phyloP scores from a whole-genome alignment of 2,888 invertebrate genomes.

The Phania funesta region DNA sequence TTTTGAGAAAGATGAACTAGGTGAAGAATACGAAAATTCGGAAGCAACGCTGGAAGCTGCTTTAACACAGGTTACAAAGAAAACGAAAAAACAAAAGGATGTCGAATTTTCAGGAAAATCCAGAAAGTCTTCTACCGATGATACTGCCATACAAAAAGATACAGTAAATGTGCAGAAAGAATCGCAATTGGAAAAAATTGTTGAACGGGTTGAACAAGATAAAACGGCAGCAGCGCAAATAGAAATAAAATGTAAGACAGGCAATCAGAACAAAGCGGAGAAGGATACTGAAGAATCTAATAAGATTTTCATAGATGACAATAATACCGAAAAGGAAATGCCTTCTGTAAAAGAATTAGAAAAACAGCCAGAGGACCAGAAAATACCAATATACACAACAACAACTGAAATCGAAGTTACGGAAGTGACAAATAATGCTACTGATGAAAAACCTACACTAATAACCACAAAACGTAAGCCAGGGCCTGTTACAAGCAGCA shows the following conservation, averaged over 20 bases:
- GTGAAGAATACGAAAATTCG: slow-evolving; percentile 80
- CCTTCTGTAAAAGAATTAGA: neutral
- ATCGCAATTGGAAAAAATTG: slow-evolving; percentile 26
- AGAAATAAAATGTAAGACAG: neutral
- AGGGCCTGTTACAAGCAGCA: neutral
- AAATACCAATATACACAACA: slow-evolving; percentile 58
- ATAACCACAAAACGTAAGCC: slow-evolving; percentile 45
- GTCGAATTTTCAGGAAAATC: slow-evolving; percentile 42
- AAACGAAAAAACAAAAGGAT: slow-evolving; percentile 71
- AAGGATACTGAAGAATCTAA: neutral
- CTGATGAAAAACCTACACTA: neutral
- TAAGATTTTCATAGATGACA: neutral
- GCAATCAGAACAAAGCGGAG: neutral
- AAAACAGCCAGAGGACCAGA: neutral
- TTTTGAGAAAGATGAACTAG: slow-evolving; percentile 88
- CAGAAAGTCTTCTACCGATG: slow-evolving; percentile 70
- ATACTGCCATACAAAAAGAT: slow-evolving; percentile 40
- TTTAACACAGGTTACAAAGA: slow-evolving; percentile 68
- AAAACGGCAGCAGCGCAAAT: neutral
- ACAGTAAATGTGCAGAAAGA: slow-evolving; percentile 6
- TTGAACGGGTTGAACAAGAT: slow-evolving; percentile 10
- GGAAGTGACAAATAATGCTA: neutral
- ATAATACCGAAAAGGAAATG: neutral
- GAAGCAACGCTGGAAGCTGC: slow-evolving; percentile 76
- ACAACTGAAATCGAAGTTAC: neutral